Conservation (phyloP, 2,888 invertebrate genomes). For the Smittia sp. region DNA sequence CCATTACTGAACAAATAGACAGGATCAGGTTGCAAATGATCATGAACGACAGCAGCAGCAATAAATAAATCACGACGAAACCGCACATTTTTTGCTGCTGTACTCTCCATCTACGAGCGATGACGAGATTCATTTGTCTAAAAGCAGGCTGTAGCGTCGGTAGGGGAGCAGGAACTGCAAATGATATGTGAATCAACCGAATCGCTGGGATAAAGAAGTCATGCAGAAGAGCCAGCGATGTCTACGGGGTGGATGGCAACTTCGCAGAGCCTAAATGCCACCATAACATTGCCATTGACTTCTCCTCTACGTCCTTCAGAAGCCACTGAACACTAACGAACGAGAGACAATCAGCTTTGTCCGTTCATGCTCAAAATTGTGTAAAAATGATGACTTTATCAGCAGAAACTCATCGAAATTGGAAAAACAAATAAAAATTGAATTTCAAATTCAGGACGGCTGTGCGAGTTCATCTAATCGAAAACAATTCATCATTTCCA, state of each 20-base stretch:
- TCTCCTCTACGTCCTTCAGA: background rate
- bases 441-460: background rate
- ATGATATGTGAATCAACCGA: conserved; percentile 6
- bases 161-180: background rate
- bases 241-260: too few relatives aligned
- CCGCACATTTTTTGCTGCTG: conserved; percentile 24
- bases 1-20: conserved; percentile 18
- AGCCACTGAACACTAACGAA: background rate
- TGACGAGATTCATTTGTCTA: conserved; percentile 30
- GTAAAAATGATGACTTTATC: conserved; percentile 20
- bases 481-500: conserved; percentile 20
- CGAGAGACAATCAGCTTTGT: background rate
- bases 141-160: background rate
- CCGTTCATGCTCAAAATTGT: background rate
- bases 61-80: conserved; percentile 30
- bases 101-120: background rate
- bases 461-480: conserved; percentile 3
- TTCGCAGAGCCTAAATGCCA: too few relatives aligned
- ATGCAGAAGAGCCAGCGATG: too few relatives aligned
- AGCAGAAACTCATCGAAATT: conserved; percentile 1
- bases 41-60: conserved; percentile 14
- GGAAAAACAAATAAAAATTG: background rate
- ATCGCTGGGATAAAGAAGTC: too few relatives aligned
- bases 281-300: too few relatives aligned
- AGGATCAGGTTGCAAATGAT: conserved; percentile 20